Evolutionary conservation across 1,140 invertebrate species (phyloP).

Genomic region (Myzus persicae): DNA sequence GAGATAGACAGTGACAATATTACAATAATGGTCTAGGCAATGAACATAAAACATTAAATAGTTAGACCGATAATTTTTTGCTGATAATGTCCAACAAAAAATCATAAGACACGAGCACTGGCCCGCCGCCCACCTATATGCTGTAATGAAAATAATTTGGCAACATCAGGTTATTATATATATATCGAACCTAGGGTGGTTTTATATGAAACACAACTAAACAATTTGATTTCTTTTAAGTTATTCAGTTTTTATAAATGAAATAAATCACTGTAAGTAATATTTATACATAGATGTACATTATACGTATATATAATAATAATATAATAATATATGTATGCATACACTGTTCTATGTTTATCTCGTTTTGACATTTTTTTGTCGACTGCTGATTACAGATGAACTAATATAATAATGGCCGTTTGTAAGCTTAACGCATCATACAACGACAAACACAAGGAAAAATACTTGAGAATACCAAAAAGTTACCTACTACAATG

Average conservation of each 20-base stretch:
- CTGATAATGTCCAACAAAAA: not conserved
- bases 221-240: not conserved
- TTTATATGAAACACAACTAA: not conserved
- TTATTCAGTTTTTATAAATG: not conserved
- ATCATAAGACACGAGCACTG: not conserved
- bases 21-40: not conserved
- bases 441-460: not conserved
- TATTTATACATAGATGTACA: not conserved
- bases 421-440: not conserved
- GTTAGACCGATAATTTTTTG: not conserved
- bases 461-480: slow-evolving; percentile 4
- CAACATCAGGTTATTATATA: not conserved
- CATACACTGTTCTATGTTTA: not conserved
- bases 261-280: not conserved
- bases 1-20: not conserved
- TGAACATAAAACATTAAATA: not conserved
- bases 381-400: not conserved
- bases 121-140: not conserved
- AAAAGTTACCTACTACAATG: slow-evolving; percentile 15
- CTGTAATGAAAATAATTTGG: not conserved
- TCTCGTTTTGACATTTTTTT: not conserved
- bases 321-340: too few species aligned
- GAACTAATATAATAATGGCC: not conserved
- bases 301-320: not conserved
- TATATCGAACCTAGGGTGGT: not conserved